These are phyloP conservation scores for Eretmocerus hayati DNA, from an alignment of 2,888 invertebrate genomes.

Conservation along the genomic window DNA sequence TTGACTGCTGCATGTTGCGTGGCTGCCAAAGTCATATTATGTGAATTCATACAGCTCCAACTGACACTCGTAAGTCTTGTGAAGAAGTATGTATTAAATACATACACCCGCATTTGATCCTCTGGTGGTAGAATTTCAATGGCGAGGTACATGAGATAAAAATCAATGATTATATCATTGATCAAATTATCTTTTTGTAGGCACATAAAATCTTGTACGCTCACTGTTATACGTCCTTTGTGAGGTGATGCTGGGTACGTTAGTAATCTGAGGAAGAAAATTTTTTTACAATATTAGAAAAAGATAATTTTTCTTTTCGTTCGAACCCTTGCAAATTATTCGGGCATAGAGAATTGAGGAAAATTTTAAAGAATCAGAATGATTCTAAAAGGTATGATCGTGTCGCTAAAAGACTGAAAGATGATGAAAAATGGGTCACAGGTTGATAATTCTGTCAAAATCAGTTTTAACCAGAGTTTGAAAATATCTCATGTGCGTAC, in stretches of 20 bases:
- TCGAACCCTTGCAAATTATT: no score
- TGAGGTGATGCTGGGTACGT: constrained; percentile 70
- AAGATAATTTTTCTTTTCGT: no score
- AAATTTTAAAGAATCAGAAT: no score
- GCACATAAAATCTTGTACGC: constrained; percentile 85
- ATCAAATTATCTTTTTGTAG: constrained; percentile 86
- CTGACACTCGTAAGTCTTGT: constrained; percentile 70
- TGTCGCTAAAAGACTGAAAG: no score
- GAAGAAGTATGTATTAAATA: constrained; percentile 95
- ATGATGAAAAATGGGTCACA: no score
- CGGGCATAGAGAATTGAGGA: no score
- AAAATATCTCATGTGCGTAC: no score
- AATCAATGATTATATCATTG: constrained; percentile 96
- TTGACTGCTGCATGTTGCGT: constrained; percentile 69
- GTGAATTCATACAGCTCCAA: background rate
- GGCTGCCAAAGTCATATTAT: constrained; percentile 52
- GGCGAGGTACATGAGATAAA: constrained; percentile 84
- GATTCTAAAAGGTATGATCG: no score
- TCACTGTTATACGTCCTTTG: constrained; percentile 79
- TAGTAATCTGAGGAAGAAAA: background rate
- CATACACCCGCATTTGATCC: constrained; percentile 74
- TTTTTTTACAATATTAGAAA: no score
- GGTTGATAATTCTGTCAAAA: no score
- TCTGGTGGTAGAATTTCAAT: constrained; percentile 61
- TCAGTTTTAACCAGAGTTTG: no score